These are phyloP conservation scores for Drosophila recens DNA, from an alignment of 2,888 invertebrate genomes.

Conservation along the genomic window DNA sequence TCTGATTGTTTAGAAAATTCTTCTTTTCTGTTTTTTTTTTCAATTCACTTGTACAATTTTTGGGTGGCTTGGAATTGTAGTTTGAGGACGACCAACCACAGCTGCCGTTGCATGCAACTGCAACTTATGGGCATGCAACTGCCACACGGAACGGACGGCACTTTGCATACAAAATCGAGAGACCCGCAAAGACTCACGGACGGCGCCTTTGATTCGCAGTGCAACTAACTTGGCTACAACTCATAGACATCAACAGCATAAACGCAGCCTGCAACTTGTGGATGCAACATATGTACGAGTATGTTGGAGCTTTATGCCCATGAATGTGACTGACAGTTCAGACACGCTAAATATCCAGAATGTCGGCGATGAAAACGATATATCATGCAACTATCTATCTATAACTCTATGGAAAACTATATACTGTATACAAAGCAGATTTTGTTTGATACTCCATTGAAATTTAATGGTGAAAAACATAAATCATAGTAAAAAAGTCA, in stretches of 20 bases:
- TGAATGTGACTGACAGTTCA: slow-evolving; percentile 23
- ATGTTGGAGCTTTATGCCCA: background rate
- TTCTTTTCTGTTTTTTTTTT: background rate
- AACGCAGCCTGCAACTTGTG: slow-evolving; percentile 21
- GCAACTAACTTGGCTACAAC: slow-evolving; percentile 16
- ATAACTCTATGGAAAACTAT: background rate
- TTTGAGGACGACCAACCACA: slow-evolving; percentile 3
- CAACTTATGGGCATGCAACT: slow-evolving; percentile 25
- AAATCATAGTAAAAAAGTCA: too few relatives aligned
- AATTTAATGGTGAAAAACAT: too few relatives aligned
- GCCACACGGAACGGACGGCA: slow-evolving; percentile 29
- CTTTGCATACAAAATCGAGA: slow-evolving; percentile 23
- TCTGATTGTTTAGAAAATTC: slow-evolving; percentile 24
- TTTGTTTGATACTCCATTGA: too few relatives aligned
- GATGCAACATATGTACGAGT: slow-evolving; percentile 1
- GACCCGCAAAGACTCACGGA: slow-evolving; percentile 15
- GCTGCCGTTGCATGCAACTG: slow-evolving; percentile 11
- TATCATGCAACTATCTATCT: slow-evolving; percentile 11
- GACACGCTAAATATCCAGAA: slow-evolving; percentile 23
- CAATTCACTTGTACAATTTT: slow-evolving; percentile 3
- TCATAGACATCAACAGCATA: slow-evolving; percentile 13
- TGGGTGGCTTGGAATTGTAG: background rate
- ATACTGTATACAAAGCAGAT: background rate
- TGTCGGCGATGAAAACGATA: slow-evolving; percentile 8
- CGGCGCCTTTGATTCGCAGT: slow-evolving; percentile 35